Evolutionary conservation across 2,797 vertebrate genomes (phyloP).

Genomic region (Pelochelys cantorii): DNA sequence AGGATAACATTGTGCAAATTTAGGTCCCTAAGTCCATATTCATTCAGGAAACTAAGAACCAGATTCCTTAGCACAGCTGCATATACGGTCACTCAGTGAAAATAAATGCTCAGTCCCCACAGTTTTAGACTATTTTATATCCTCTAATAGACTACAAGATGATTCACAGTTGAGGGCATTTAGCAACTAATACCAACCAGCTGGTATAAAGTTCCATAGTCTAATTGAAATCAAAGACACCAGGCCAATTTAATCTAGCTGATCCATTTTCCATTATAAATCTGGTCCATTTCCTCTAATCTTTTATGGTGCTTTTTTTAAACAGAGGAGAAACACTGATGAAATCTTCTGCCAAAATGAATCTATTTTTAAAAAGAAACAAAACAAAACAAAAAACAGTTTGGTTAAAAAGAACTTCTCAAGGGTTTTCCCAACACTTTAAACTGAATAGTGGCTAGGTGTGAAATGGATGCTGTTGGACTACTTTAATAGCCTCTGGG

Average conservation of each 20-base stretch:
- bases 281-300: slow-evolving; percentile 12
- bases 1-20: neutral
- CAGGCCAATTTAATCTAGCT: neutral
- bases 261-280: neutral
- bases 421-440: slow-evolving; percentile 10
- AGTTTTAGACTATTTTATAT: neutral
- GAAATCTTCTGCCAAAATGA: neutral
- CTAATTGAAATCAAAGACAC: slow-evolving; percentile 2
- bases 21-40: neutral
- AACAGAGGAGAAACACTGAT: neutral
- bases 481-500: slow-evolving; percentile 8
- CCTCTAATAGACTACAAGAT: neutral
- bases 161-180: neutral
- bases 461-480: slow-evolving; percentile 30
- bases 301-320: neutral
- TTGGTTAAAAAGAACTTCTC: slow-evolving; percentile 16
- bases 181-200: neutral
- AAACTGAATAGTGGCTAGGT: slow-evolving; percentile 22
- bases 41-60: neutral
- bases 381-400: neutral
- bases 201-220: neutral
- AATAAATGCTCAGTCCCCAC: neutral
- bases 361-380: neutral
- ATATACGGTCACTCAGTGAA: neutral
- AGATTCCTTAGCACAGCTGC: neutral